Evolutionary conservation across 2,113 vertebrate genomes (phyloP).

Genomic region (Oostethus manadensis): DNA sequence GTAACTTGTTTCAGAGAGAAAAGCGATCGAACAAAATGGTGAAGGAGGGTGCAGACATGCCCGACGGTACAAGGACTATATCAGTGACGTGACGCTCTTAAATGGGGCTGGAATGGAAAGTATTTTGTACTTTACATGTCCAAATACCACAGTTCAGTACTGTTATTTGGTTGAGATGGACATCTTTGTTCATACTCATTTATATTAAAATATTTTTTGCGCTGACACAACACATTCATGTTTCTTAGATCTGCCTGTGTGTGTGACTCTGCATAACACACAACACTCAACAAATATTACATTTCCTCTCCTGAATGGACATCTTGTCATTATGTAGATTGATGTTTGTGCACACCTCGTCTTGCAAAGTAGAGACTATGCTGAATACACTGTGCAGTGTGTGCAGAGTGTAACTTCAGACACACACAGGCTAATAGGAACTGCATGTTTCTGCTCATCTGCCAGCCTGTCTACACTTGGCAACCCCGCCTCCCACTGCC

Average conservation of each 20-base stretch:
- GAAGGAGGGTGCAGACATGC: no score
- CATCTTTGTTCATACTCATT: no score
- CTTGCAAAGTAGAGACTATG: background rate
- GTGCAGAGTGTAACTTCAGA: conserved; percentile 7
- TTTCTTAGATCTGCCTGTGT: conserved; percentile 23
- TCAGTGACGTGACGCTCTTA: no score
- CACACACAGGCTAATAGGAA: conserved; percentile 15
- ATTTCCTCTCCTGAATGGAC: conserved; percentile 23
- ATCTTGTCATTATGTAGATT: conserved; percentile 7
- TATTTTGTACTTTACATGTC: no score
- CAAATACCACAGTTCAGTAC: no score
- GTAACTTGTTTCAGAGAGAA: no score
- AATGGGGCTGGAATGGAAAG: no score
- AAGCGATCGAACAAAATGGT: no score
- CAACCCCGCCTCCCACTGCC: conserved; percentile 2
- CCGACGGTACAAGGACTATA: no score
- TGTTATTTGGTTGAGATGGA: no score
- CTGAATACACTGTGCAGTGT: conserved; percentile 8
- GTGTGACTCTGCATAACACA: conserved; percentile 31
- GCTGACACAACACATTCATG: conserved; percentile 53
- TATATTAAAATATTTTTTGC: conserved; percentile 25
- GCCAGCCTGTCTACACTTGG: conserved; percentile 7
- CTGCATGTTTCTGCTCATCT: conserved; percentile 9
- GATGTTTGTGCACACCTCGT: conserved; percentile 14
- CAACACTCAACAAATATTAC: conserved; percentile 33